Evolutionary conservation across 2,888 invertebrate genomes (phyloP).

Genomic region (Lysandra bellargus): DNA sequence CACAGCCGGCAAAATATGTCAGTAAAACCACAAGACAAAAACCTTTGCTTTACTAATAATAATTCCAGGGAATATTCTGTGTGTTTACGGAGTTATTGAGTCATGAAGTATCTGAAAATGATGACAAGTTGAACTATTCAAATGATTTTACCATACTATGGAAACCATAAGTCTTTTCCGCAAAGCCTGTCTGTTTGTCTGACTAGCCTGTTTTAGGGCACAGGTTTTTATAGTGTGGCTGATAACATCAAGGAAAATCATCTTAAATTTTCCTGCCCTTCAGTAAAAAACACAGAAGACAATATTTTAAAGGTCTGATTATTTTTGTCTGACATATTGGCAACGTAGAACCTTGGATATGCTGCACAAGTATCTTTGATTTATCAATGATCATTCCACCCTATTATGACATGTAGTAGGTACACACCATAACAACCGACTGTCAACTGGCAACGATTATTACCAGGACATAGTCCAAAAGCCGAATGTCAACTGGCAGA

Average conservation of each 20-base stretch:
- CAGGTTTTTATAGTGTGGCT: background rate
- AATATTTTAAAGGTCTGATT: no score
- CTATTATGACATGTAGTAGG: no score
- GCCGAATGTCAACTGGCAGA: constrained; percentile 2
- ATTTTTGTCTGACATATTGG: no score
- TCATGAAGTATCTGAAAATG: background rate
- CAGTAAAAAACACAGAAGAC: no score
- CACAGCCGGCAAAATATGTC: background rate
- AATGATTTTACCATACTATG: background rate
- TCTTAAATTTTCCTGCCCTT: no score
- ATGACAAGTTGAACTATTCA: background rate
- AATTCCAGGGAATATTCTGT: background rate
- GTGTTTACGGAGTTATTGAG: constrained; percentile 2
- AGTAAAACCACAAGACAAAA: constrained; percentile 7
- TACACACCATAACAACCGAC: background rate
- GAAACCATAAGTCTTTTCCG: background rate
- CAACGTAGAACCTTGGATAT: no score
- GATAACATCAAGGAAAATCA: no score
- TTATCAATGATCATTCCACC: no score
- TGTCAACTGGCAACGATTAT: background rate
- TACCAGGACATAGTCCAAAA: background rate
- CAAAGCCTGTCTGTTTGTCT: background rate
- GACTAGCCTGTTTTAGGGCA: background rate
- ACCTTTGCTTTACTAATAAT: constrained; percentile 1
- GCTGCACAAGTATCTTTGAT: no score